Base-by-base conservation (phyloP, 2,888 invertebrate genomes). In the Branchipolynoe longqiensis region DNA sequence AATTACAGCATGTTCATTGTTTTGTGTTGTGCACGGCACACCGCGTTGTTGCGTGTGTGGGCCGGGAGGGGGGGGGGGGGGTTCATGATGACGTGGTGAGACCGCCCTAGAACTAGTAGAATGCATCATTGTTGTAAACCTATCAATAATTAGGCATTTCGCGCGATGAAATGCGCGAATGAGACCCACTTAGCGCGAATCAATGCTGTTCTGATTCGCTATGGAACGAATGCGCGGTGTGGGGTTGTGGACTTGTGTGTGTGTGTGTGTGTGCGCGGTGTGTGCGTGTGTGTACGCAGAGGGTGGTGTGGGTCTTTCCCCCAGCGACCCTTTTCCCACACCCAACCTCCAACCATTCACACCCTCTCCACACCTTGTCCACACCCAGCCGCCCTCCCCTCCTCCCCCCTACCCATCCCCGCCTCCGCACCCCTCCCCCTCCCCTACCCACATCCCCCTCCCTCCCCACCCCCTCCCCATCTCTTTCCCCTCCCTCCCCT, bases 71-170 rank as follows among this genome's bases (percentile, higher is more conserved):
- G n/a, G n/a, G n/a, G n/a, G n/a, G n/a, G n/a, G n/a, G n/a, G n/a
- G n/a, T n/a, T n/a, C n/a, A n/a, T n/a, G n/a, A n/a, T n/a, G n/a
- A n/a, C n/a, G n/a, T n/a, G n/a, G n/a, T n/a, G n/a, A n/a, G n/a
- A n/a, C n/a, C n/a, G n/a, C n/a, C n/a, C n/a, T n/a, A n/a, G n/a
- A n/a, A n/a, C n/a, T n/a, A n/a, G n/a, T n/a, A n/a, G n/a, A n/a
- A n/a, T n/a, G n/a, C 48, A 48, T 2, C 8, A 8, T 36, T 3
- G 38, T 69, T 25, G 3, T 69, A 18, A 69, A 69, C 38, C 33
- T 38, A 69, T 69, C 36, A 69, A 69, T 69, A 25, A 69, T 69
- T 69, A 69, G 36, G 69, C 36, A 38, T 69, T 69, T 69, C 38
- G 38, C 38, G 25, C 36, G 38, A 33, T 1, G 33, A 36, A 69